Evolutionary conservation across 2,113 vertebrate species (phyloP), one percentile per base, ranked within the genome.

Genomic region (Myodes glareolus): DNA sequence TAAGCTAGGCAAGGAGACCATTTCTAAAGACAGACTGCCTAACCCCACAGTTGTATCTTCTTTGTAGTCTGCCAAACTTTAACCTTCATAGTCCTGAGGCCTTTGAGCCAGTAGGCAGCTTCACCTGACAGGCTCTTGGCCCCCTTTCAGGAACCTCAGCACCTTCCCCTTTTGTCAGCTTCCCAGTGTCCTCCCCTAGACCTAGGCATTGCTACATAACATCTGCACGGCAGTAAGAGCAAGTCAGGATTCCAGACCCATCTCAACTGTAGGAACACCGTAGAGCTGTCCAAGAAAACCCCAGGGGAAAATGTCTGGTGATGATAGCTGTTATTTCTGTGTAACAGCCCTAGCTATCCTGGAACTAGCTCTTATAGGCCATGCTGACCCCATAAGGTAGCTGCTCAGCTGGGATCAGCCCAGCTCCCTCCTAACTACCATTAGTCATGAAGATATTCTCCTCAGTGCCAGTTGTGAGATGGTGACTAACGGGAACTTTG

Each of bases 401-500:
- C 47, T 36, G 6, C 39, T 84, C n/a, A 0, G 3, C 13, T 42
- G 65, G 75, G 23, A 67, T 90, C 61, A 82, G 13, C 23, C 68
- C 77, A 29, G 1, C 77, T 39, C 70, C 29, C 45, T 45, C 58
- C 39, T 61, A 65, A 3, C 39, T 45, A 42, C 58, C 39, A 31
- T 39, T 85, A 39, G n/a, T 39, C 39, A 31, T 61, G 17, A 29
- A 61, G 78, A 25, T 3, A 6, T 25, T 70, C 14, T 10, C 87
- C 55, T 52, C 67, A 8, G 1, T 81, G 45, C 14, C 23, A 63
- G 25, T 92, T 90, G 80, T 84, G 72, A 96, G 73, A 39, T 80
- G 50, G 23, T 67, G 11, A 89, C 90, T 98, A 94, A 98, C 70
- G 14, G 58, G 11, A 77, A 94, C 73, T 97, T 98, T 96, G 95